Evolutionary conservation across 2,113 vertebrate species (phyloP).

Genomic region (Argyrosomus japonicus): DNA sequence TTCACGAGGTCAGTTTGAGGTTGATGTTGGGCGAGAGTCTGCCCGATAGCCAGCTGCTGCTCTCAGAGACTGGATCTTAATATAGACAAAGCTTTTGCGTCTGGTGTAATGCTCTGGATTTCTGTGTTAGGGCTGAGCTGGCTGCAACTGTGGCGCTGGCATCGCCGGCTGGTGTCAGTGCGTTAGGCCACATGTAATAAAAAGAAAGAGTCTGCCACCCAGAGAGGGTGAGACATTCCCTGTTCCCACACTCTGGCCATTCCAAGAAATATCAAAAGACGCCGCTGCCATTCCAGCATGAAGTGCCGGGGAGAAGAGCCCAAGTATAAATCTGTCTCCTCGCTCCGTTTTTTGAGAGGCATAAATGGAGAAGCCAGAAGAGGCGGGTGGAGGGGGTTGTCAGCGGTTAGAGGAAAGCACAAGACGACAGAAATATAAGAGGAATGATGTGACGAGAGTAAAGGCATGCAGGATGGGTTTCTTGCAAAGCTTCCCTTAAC

Average conservation of each 20-base stretch:
- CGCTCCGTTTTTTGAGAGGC: slow-evolving; percentile 1
- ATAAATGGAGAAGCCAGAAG: slow-evolving; percentile 36
- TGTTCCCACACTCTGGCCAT: slow-evolving; percentile 36
- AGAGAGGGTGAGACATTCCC: slow-evolving; percentile 58
- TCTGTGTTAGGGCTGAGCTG: slow-evolving; percentile 45
- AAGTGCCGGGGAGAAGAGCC: neutral
- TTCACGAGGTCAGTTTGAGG: slow-evolving; percentile 8
- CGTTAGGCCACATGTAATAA: slow-evolving; percentile 1
- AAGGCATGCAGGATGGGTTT: slow-evolving; percentile 35
- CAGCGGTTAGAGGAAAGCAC: slow-evolving; percentile 12
- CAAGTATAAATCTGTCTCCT: slow-evolving; percentile 45
- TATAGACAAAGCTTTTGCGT: slow-evolving; percentile 61
- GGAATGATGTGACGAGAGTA: slow-evolving; percentile 25
- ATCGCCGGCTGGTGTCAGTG: slow-evolving; percentile 27
- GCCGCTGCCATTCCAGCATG: slow-evolving; percentile 11
- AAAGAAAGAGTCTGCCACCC: slow-evolving; percentile 9
- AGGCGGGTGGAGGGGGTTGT: slow-evolving; percentile 22
- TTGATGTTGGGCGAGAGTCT: slow-evolving; percentile 50
- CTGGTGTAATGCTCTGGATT: slow-evolving; percentile 36
- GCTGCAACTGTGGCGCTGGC: slow-evolving; percentile 24
- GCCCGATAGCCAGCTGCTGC: slow-evolving; percentile 74
- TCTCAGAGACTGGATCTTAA: slow-evolving; percentile 75
- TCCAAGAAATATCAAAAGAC: slow-evolving; percentile 53
- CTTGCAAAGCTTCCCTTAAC: slow-evolving; percentile 54
- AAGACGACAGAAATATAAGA: slow-evolving; percentile 58